Conservation (phyloP, 2,888 invertebrate species). For the Onchidella celtica region DNA sequence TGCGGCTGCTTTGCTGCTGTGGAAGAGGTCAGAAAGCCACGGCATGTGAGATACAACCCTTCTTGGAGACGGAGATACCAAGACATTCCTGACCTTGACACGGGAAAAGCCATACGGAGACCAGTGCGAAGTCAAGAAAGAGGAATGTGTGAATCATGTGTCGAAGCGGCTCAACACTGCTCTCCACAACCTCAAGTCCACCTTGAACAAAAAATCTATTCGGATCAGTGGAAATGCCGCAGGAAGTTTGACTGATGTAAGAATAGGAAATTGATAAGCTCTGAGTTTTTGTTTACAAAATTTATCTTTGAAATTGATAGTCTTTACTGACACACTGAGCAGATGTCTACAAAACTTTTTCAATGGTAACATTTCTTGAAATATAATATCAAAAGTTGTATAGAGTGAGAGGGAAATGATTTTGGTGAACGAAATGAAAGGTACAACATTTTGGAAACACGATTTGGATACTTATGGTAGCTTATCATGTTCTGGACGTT, state of each 20-base stretch:
- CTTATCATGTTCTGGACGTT: neutral
- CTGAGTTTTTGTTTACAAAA: neutral
- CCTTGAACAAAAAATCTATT: conserved; percentile 1
- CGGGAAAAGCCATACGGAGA: neutral
- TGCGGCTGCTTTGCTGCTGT: neutral
- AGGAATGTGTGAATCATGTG: conserved; percentile 40
- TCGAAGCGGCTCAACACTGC: conserved; percentile 41
- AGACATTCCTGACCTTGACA: conserved; percentile 12
- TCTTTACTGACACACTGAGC: neutral
- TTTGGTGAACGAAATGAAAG: neutral
- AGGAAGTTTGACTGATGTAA: conserved; percentile 25
- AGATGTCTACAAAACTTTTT: neutral
- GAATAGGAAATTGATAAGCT: neutral
- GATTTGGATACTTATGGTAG: neutral
- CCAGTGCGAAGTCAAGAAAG: neutral
- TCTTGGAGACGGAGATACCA: conserved; percentile 28
- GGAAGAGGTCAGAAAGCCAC: neutral
- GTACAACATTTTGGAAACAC: neutral
- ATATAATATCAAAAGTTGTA: neutral
- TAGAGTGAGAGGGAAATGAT: neutral
- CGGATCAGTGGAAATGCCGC: conserved; percentile 19
- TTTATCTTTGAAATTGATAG: neutral
- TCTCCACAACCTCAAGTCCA: conserved; percentile 6
- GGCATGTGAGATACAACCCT: conserved; percentile 1
- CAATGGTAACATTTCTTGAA: neutral